Conservation (phyloP, 2,888 invertebrate genomes). For the Molorchus minor region DNA sequence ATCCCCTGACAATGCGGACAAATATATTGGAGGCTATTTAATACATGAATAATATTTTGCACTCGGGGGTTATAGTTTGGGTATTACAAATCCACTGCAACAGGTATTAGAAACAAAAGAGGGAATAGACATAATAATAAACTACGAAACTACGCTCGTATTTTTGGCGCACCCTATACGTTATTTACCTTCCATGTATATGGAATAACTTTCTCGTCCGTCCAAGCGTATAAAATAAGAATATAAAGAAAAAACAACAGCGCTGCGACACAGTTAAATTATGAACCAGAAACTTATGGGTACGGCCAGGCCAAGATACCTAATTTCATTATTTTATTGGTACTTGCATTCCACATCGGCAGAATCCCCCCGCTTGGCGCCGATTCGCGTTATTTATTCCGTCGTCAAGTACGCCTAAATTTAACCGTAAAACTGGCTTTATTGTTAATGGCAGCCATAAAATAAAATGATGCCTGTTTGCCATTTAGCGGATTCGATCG, state of each 20-base stretch:
- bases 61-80: too few species aligned
- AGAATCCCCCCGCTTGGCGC: slow-evolving; percentile 35
- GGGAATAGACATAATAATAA: too few species aligned
- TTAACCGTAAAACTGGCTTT: slow-evolving; percentile 18
- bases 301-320: slow-evolving; percentile 40
- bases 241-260: slow-evolving; percentile 16
- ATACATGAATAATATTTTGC: too few species aligned
- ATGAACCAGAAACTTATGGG: slow-evolving; percentile 42
- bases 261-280: slow-evolving; percentile 41
- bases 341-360: slow-evolving; percentile 39
- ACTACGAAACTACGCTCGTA: too few species aligned
- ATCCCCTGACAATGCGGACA: too few species aligned
- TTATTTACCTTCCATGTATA: slow-evolving; percentile 4
- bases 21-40: too few species aligned
- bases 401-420: slow-evolving; percentile 6
- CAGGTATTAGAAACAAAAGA: too few species aligned
- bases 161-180: too few species aligned
- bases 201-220: slow-evolving; percentile 17
- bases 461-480: neutral
- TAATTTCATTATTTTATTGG: slow-evolving; percentile 47
- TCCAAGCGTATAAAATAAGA: slow-evolving; percentile 21
- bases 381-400: slow-evolving; percentile 18
- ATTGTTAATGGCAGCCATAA: slow-evolving; percentile 16
- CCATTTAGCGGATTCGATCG: neutral
- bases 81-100: too few species aligned